Evolutionary conservation across 2,888 invertebrate species (phyloP), one percentile per base, ranked within the genome.

Genomic region (Watsonalla cultraria): DNA sequence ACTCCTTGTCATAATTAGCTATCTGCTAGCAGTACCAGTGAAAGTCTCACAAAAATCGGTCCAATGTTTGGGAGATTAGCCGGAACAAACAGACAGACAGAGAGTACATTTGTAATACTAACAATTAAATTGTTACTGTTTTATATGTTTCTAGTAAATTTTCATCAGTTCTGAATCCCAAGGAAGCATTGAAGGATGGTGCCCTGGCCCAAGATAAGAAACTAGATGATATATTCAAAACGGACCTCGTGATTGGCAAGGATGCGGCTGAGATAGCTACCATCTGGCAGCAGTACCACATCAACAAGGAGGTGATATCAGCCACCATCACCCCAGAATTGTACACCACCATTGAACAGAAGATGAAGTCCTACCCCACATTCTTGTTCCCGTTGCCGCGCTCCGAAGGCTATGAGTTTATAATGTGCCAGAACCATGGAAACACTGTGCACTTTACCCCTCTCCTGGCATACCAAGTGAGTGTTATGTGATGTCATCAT

Each of bases 261-360:
- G 88, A 86, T 55, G 90, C 92, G 13, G 92, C 93, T 37, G 96
- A 97, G 79, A 94, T 97, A 42, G 87, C 92, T 64, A 72, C 86
- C 51, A 96, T 97, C 62, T 97, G 97, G 97, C 91, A 93, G 52
- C 93, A 95, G 69, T 96, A 96, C 79, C 96, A 97, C 72, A 93
- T 93, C 60, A 91, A 93, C 7, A 96, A 96, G 79, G 94, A 95
- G 70, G 94, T 93, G 13, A 93, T 97, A 65, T 94, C 94, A 7
- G 96, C 96, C 0, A 92, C 93, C 0, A 92, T 97, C 59, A 94
- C 95, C 0, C 66, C 81, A 0, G 82, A 91, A 5, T 88, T 92
- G 9, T 96, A 92, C 72, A 84, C 92, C 0, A 88, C 80, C 53
- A 88, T 96, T 57, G 89, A 91, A 60, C 74, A 88, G 37, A 92